Percentiles rank a stretch among this genome's conserved stretches.
These are phyloP conservation scores for Itoplectis maculator DNA, from an alignment of 2,888 invertebrate genomes.

Conservation along the genomic window DNA sequence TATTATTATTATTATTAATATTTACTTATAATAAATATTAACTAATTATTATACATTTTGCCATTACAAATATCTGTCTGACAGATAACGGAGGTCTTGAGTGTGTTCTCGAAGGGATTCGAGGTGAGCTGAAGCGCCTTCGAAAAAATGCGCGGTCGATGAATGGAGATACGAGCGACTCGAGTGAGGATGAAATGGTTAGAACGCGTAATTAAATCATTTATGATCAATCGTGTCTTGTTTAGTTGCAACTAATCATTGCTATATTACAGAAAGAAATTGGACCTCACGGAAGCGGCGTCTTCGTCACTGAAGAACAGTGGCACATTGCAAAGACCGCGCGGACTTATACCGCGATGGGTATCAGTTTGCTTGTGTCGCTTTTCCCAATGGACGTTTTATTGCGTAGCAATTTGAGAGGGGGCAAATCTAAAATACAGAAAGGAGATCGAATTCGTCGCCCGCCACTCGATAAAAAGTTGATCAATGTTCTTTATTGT, in stretches of 20 bases:
- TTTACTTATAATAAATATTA: no score
- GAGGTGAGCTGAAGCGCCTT: constrained; percentile 2
- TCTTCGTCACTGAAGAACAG: constrained; percentile 7
- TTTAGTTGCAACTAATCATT: background rate
- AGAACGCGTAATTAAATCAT: background rate
- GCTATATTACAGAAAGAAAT: constrained; percentile 37
- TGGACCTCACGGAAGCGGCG: constrained; percentile 28
- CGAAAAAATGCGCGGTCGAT: background rate
- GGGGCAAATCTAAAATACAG: constrained; percentile 1
- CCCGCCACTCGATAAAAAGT: constrained; percentile 3
- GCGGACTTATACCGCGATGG: constrained; percentile 8
- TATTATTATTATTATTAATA: no score
- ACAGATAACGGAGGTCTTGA: background rate
- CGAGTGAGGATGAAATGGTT: constrained; percentile 5
- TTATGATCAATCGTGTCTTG: background rate
- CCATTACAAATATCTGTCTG: background rate
- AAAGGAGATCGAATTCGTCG: background rate
- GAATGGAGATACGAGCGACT: constrained; percentile 1
- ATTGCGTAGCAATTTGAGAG: constrained; percentile 5
- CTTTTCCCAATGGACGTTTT: constrained; percentile 10
- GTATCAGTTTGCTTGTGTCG: constrained; percentile 2
- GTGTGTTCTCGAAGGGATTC: background rate
- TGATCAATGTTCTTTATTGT: background rate
- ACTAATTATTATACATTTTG: constrained; percentile 1
- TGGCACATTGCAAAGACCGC: constrained; percentile 5